Evolutionary conservation across 2,888 invertebrate genomes (phyloP).

Genomic region (Gandaritis pyraliata): DNA sequence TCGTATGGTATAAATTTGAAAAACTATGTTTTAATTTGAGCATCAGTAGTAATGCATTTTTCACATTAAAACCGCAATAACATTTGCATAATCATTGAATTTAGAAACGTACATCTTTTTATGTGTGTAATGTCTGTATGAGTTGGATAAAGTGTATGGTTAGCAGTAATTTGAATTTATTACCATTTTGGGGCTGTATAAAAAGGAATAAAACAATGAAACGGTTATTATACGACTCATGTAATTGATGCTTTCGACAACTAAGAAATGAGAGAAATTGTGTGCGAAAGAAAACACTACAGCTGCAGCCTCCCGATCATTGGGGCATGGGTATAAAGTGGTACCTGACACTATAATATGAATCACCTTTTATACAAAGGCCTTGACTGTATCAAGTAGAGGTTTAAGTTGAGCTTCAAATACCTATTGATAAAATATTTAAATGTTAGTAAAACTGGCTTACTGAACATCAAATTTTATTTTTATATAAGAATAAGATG

Average conservation of each 20-base stretch:
- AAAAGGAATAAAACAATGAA: constrained; percentile 23
- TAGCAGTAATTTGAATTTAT: constrained; percentile 25
- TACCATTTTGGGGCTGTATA: constrained; percentile 18
- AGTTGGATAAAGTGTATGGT: constrained; percentile 20
- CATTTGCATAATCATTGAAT: constrained; percentile 31
- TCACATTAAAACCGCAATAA: constrained; percentile 16
- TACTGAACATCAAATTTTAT: too few species aligned
- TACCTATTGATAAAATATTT: too few species aligned
- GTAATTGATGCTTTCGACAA: constrained; percentile 23
- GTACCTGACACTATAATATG: too few species aligned
- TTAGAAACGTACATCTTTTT: constrained; percentile 19
- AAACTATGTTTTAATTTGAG: too few species aligned
- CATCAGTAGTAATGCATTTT: not conserved
- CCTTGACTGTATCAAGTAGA: too few species aligned
- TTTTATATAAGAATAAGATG: too few species aligned
- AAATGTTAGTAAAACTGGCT: too few species aligned
- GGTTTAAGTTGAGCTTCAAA: too few species aligned
- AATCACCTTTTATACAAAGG: too few species aligned
- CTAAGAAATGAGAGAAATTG: constrained; percentile 5
- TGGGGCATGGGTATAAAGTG: too few species aligned
- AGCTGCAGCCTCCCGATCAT: too few species aligned
- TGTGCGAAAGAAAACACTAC: not conserved
- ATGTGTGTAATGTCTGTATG: constrained; percentile 9
- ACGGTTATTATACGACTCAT: constrained; percentile 11
- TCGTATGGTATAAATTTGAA: too few species aligned